Percentiles rank a stretch among this genome's conserved stretches.
Conservation (phyloP, 2,888 invertebrate species). For the Caenorhabditis wallacei region DNA sequence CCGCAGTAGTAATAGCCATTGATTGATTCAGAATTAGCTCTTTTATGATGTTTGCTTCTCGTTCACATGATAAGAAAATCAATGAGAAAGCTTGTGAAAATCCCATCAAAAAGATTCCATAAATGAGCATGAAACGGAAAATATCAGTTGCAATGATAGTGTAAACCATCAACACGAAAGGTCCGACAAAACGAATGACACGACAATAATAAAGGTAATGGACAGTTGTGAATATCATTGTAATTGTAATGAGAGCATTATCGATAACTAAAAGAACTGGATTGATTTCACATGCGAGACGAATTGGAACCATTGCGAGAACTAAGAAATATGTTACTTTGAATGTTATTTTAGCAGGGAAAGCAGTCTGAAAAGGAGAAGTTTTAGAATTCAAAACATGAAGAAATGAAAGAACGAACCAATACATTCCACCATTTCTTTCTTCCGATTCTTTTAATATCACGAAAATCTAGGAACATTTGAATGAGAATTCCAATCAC, state of each 20-base stretch:
- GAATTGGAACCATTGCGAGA: conserved; percentile 86
- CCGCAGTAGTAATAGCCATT: neutral
- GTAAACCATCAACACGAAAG: conserved; percentile 99
- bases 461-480: conserved; percentile 73
- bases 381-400: neutral
- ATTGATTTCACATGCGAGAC: conserved; percentile 84
- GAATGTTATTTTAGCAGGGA: conserved; percentile 94
- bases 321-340: conserved; percentile 93
- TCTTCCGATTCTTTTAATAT: conserved; percentile 77
- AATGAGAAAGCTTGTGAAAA: conserved; percentile 91
- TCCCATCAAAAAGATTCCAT: conserved; percentile 96
- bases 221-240: conserved; percentile 68
- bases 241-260: conserved; percentile 64
- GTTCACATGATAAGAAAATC: conserved; percentile 72
- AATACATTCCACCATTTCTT: conserved; percentile 89
- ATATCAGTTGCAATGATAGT: conserved; percentile 98
- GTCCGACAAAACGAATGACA: conserved; percentile 88
- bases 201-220: conserved; percentile 69
- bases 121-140: conserved; percentile 95
- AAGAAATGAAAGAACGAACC: no score
- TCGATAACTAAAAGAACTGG: conserved; percentile 67
- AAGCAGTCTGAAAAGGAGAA: conserved; percentile 87
- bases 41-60: conserved; percentile 55
- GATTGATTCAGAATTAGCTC: conserved; percentile 36
- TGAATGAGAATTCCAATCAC: conserved; percentile 73